Base-by-base conservation (phyloP, 2,113 vertebrate species). In the Microtus ochrogaster region DNA sequence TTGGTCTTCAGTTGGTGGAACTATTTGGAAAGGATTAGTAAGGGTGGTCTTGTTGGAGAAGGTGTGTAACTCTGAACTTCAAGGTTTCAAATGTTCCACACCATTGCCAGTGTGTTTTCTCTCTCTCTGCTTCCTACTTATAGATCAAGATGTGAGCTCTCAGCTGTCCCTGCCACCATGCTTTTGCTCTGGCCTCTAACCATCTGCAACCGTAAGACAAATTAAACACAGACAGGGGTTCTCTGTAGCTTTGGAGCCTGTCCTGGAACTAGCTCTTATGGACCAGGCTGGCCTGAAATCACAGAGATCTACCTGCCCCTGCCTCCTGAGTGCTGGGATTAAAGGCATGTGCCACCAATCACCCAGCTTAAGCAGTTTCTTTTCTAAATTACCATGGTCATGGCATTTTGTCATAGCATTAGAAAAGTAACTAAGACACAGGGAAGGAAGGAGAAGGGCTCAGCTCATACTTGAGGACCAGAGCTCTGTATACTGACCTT, bases 401-500 rank as follows among this genome's bases (percentile, higher is more conserved):
- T 28, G 36, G n/a, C 17, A 24, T 63, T 63, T 30, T 63, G 81
- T 41, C 3, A 28, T 14, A 30, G 81, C n/a, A 63, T 28, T 83
- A 63, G 12, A 63, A 39, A 63, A 63, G 58, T 63, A 17, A 83
- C 24, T 41, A 63, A 41, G 55, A 30, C 1, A 0, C 0, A 3
- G 1, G 0, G 0, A 0, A 12, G 76, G n/a, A 21, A 10, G 1
- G 65, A 24, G 0, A 74, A 17, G 36, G 17, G 52, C 30, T n/a
- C 1, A 2, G 8, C n/a, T 47, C 4, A 16, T 0, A 0, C 9
- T 1, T 13, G 12, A 72, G 72, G 4, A 55, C 68, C 55, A 24
- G 58, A 47, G 3, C 3, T 1, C 0, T 0, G 12, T 4, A 1
- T 8, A 36, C 9, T 13, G 33, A 17, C 26, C 39, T 63, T 2